A percentile compares a stretch with the other conserved stretches of the same genome.
Conservation (phyloP, 2,797 vertebrate genomes). For the Coregonus sp. region DNA sequence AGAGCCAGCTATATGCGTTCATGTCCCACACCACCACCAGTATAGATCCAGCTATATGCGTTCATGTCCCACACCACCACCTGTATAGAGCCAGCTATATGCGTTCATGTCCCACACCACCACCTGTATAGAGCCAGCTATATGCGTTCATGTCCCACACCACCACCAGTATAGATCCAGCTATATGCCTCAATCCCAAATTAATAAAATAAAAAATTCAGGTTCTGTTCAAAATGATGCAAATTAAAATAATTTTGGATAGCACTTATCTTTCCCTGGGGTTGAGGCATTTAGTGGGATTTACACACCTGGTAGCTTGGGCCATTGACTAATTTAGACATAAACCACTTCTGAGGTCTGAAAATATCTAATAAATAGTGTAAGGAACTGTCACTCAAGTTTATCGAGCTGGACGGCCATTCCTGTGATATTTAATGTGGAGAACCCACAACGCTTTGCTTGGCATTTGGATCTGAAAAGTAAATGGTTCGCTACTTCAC, state of each 20-base stretch:
- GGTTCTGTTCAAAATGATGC: not conserved
- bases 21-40: too few species aligned
- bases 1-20: too few species aligned
- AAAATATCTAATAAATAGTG: too few species aligned
- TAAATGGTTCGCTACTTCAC: not conserved
- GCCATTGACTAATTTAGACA: not conserved
- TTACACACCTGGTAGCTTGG: not conserved
- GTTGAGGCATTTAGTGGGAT: not conserved
- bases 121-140: too few species aligned
- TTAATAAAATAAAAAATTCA: too few species aligned
- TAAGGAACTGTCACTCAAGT: too few species aligned
- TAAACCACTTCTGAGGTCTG: not conserved
- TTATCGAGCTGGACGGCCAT: not conserved
- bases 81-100: too few species aligned
- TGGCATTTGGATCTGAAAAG: not conserved
- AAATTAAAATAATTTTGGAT: not conserved
- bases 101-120: too few species aligned
- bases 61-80: too few species aligned
- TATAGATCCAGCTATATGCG: too few species aligned
- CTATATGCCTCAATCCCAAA: not conserved
- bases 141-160: not conserved
- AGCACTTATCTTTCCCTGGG: not conserved
- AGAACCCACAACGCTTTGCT: not conserved
- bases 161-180: not conserved
- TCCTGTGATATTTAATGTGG: not conserved